Evolutionary conservation across 2,888 invertebrate genomes (phyloP).

Genomic region (Scotopteryx bipunctaria): DNA sequence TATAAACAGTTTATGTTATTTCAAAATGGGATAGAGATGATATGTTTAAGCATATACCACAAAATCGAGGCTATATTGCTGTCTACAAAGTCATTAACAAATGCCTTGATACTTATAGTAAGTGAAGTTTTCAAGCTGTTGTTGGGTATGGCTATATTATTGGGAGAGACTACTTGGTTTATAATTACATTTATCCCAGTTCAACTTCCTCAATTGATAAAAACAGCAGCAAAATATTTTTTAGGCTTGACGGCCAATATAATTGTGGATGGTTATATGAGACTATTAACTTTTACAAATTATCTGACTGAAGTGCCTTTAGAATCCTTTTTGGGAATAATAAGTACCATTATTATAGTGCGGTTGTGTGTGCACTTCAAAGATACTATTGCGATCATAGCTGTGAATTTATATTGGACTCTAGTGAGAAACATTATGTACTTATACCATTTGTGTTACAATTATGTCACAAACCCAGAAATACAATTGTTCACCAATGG

Average conservation of each 20-base stretch:
- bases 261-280: conserved; percentile 60
- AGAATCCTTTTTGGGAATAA: conserved; percentile 71
- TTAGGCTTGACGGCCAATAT: conserved; percentile 43
- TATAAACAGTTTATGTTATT: conserved; percentile 36
- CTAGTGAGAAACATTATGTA: conserved; percentile 64
- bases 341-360: conserved; percentile 63
- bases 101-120: conserved; percentile 47
- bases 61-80: conserved; percentile 43
- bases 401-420: conserved; percentile 60
- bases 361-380: conserved; percentile 65
- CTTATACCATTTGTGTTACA: conserved; percentile 63
- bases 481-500: conserved; percentile 64
- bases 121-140: conserved; percentile 56
- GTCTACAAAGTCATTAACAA: conserved; percentile 46
- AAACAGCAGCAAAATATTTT: conserved; percentile 47
- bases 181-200: conserved; percentile 70
- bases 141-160: conserved; percentile 58
- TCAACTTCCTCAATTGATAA: conserved; percentile 64
- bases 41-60: conserved; percentile 42
- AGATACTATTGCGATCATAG: conserved; percentile 51
- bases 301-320: conserved; percentile 77
- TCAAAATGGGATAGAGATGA: conserved; percentile 43
- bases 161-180: conserved; percentile 70
- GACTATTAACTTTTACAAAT: conserved; percentile 66
- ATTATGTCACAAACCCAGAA: conserved; percentile 71